A percentile compares a stretch with the other conserved stretches of the same genome.
Evolutionary conservation across 2,888 invertebrate genomes (phyloP).

Genomic region (Phaonia tiefii): DNA sequence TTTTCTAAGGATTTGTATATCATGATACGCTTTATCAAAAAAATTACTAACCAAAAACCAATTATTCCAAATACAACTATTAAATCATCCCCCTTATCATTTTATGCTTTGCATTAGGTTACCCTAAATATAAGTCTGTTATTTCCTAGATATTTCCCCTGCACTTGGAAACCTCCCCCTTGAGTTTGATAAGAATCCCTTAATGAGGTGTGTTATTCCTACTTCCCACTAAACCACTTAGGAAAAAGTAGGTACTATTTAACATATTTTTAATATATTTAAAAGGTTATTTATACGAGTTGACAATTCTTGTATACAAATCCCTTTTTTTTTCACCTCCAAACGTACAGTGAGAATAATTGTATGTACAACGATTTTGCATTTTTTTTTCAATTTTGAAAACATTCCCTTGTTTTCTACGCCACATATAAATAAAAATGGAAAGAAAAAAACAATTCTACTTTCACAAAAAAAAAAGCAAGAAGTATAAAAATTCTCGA

Average conservation of each 20-base stretch:
- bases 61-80: too few relatives aligned
- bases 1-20: too few relatives aligned
- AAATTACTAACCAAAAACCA: too few relatives aligned
- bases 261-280: conserved; percentile 11
- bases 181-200: not conserved
- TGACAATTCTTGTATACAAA: not conserved
- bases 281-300: not conserved
- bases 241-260: not conserved
- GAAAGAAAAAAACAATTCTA: conserved; percentile 48
- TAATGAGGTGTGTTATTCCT: not conserved
- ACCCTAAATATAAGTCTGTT: too few relatives aligned
- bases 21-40: too few relatives aligned
- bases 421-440: conserved; percentile 53
- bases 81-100: too few relatives aligned
- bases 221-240: not conserved
- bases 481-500: not conserved
- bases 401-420: conserved; percentile 61
- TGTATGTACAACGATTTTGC: too few relatives aligned
- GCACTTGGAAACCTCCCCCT: not conserved
- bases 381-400: conserved; percentile 63
- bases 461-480: too few relatives aligned
- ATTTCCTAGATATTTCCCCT: too few relatives aligned
- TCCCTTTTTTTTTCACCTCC: not conserved
- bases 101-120: too few relatives aligned
- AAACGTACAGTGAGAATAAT: not conserved